A percentile compares a stretch with the other conserved stretches of the same genome.
Evolutionary conservation across 2,888 invertebrate species (phyloP).

Genomic region (Netelia fuscicornis): DNA sequence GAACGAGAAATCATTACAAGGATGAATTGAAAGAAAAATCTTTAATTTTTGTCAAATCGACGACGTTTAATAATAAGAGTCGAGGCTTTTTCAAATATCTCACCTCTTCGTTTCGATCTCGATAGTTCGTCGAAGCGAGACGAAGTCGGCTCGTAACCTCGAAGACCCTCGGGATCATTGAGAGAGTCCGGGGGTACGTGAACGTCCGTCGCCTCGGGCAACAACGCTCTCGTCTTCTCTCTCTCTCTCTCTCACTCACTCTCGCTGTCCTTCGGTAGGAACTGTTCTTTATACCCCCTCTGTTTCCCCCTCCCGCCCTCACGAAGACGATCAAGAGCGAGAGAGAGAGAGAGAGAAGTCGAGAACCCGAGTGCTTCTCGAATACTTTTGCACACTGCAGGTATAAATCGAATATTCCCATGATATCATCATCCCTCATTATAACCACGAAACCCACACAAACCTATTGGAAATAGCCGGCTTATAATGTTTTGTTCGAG

Average conservation of each 20-base stretch:
- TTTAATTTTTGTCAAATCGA: too few species aligned
- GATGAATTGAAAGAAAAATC: too few species aligned
- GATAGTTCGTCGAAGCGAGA: not conserved
- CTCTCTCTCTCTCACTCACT: not conserved
- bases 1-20: too few species aligned
- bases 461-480: constrained; percentile 1
- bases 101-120: not conserved
- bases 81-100: not conserved
- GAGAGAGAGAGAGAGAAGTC: not conserved
- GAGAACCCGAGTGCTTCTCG: constrained; percentile 1
- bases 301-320: not conserved
- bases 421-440: not conserved
- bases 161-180: constrained; percentile 58
- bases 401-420: constrained; percentile 15
- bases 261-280: constrained; percentile 52
- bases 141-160: constrained; percentile 36
- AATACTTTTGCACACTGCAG: constrained; percentile 13
- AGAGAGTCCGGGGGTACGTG: constrained; percentile 33
- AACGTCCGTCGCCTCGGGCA: constrained; percentile 35
- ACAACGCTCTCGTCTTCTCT: not conserved
- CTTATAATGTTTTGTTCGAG: constrained; percentile 14
- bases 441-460: not conserved
- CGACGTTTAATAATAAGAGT: not conserved
- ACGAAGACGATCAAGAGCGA: not conserved
- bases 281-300: constrained; percentile 37